These are phyloP conservation scores for Stegodyphus dumicola DNA, from an alignment of 1,140 invertebrate species.

Conservation along the genomic window DNA sequence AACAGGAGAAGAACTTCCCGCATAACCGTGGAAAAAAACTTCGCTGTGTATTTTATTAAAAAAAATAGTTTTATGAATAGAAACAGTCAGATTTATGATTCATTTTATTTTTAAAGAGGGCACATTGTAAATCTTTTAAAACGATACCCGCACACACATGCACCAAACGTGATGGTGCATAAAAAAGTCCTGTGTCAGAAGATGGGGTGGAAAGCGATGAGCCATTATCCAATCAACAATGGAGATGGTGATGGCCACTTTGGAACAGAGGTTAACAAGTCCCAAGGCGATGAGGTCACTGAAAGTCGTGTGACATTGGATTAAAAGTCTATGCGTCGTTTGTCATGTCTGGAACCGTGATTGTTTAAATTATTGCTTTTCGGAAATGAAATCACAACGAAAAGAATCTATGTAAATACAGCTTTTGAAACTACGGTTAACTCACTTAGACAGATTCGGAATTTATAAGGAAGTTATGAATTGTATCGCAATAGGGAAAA, in stretches of 20 bases:
- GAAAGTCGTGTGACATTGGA: constrained; percentile 4
- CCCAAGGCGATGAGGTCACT: constrained; percentile 8
- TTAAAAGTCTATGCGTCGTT: constrained; percentile 7
- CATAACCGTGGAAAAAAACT: too few species aligned
- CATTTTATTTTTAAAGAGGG: background rate
- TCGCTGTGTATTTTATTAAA: too few species aligned
- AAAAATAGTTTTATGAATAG: too few species aligned
- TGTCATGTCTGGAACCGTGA: constrained; percentile 4
- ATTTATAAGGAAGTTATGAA: too few species aligned
- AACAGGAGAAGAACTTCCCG: too few species aligned
- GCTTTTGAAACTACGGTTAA: too few species aligned
- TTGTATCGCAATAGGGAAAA: too few species aligned
- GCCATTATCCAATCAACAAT: constrained; percentile 13
- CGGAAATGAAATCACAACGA: background rate
- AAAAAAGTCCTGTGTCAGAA: background rate
- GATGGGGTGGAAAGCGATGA: background rate
- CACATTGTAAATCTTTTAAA: background rate
- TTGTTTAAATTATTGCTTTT: constrained; percentile 29
- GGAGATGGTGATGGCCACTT: background rate
- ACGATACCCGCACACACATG: background rate
- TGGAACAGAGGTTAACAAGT: constrained; percentile 10
- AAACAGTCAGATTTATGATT: background rate
- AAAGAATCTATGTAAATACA: too few species aligned
- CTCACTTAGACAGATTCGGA: too few species aligned
- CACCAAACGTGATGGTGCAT: background rate